A percentile compares a stretch with the other conserved stretches of the same genome.
Conservation (phyloP, 1,140 invertebrate genomes). For the Neotoxoptera formosana region DNA sequence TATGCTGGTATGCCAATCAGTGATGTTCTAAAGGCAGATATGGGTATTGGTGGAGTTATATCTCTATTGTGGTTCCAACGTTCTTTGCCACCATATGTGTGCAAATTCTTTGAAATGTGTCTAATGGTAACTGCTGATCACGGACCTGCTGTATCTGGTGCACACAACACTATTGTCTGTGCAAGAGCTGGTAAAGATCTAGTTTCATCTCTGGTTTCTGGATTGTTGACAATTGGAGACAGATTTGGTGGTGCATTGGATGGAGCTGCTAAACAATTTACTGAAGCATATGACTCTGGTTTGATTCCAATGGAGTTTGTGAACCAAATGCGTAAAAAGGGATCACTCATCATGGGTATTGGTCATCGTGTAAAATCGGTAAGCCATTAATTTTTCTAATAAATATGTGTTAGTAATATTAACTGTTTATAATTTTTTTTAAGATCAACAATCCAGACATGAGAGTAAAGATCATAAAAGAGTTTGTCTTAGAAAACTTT, state of each 20-base stretch:
- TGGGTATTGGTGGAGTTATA: slow-evolving; percentile 97
- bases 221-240: slow-evolving; percentile 97
- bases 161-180: slow-evolving; percentile 99
- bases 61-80: slow-evolving; percentile 98
- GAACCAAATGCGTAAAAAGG: slow-evolving; percentile 95
- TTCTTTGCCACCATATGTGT: slow-evolving; percentile 90
- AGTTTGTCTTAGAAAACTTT: slow-evolving; percentile 94
- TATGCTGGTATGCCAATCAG: slow-evolving; percentile 99
- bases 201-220: slow-evolving; percentile 94
- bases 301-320: slow-evolving; percentile 98
- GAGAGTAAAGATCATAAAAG: slow-evolving; percentile 94
- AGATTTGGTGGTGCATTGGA: slow-evolving; percentile 98
- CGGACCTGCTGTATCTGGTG: slow-evolving; percentile 97
- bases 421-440: slow-evolving; percentile 53
- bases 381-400: slow-evolving; percentile 62
- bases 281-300: slow-evolving; percentile 92
- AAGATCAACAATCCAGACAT: slow-evolving; percentile 99
- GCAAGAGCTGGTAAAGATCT: slow-evolving; percentile 98
- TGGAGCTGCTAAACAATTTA: slow-evolving; percentile 94
- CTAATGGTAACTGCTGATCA: slow-evolving; percentile 99
- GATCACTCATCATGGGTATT: slow-evolving; percentile 98
- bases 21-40: slow-evolving; percentile 85
- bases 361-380: slow-evolving; percentile 97
- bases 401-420: not conserved
- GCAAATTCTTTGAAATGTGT: slow-evolving; percentile 99